These are phyloP conservation scores for Agelastica alni DNA, from an alignment of 2,888 invertebrate species.

Conservation along the genomic window DNA sequence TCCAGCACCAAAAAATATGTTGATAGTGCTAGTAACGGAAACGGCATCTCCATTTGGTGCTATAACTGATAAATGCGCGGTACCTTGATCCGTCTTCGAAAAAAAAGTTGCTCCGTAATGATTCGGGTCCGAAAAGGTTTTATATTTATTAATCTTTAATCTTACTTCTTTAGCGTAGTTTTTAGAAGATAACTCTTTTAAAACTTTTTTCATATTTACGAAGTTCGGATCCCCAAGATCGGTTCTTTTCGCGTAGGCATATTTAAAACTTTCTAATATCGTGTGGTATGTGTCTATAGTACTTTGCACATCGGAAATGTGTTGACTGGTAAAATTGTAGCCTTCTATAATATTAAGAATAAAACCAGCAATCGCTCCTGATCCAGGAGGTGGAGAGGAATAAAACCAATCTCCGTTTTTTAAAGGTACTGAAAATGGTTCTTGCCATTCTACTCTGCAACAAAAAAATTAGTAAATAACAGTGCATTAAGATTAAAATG, in stretches of 20 bases:
- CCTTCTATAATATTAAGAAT: constrained; percentile 80
- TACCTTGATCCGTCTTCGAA: constrained; percentile 71
- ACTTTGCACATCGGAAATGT: constrained; percentile 60
- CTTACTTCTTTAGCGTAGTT: constrained; percentile 66
- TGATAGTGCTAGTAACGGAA: constrained; percentile 67
- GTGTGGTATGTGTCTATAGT: constrained; percentile 78
- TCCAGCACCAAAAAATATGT: constrained; percentile 71
- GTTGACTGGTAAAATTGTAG: constrained; percentile 64
- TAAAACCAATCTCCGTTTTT: constrained; percentile 70
- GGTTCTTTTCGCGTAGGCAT: constrained; percentile 84
- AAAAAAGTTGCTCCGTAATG: constrained; percentile 71
- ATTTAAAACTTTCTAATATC: constrained; percentile 89
- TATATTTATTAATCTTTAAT: constrained; percentile 65
- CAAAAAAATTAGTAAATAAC: too few species aligned
- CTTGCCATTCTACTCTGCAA: constrained; percentile 68
- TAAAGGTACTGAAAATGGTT: constrained; percentile 64
- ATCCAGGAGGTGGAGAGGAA: constrained; percentile 84
- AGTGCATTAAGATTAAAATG: too few species aligned
- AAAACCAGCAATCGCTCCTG: constrained; percentile 79
- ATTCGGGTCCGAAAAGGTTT: constrained; percentile 66
- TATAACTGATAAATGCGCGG: constrained; percentile 86
- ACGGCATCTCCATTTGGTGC: constrained; percentile 90
- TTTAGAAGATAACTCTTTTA: constrained; percentile 47
- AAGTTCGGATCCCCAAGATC: constrained; percentile 64
- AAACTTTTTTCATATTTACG: constrained; percentile 4